A percentile compares a stretch with the other conserved stretches of the same genome.
These are phyloP conservation scores for Siniperca scherzeri DNA, from an alignment of 2,797 vertebrate genomes.

Conservation along the genomic window DNA sequence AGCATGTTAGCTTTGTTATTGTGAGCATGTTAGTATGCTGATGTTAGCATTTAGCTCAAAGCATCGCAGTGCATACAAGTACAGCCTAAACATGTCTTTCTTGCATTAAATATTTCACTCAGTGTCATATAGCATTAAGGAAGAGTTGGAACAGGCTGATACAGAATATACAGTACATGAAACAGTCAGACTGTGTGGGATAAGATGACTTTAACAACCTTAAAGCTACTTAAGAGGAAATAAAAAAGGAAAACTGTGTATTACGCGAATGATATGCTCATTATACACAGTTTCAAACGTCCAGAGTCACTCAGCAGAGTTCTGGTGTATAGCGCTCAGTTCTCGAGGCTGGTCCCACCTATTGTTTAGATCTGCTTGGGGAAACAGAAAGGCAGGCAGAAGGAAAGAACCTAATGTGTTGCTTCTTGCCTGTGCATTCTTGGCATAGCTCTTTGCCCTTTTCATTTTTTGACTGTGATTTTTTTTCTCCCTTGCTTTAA, in stretches of 20 bases:
- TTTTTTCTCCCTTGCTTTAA: constrained; percentile 72
- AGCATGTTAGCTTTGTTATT: background rate
- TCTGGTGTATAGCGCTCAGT: constrained; percentile 38
- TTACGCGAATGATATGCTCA: constrained; percentile 25
- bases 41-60: constrained; percentile 4
- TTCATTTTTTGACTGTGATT: constrained; percentile 83
- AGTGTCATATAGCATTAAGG: background rate
- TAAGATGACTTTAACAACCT: constrained; percentile 11
- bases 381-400: constrained; percentile 78
- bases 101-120: background rate
- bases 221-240: constrained; percentile 10
- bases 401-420: constrained; percentile 85
- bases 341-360: constrained; percentile 67
- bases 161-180: background rate
- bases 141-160: constrained; percentile 4
- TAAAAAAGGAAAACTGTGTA: constrained; percentile 8
- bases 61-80: background rate
- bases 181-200: background rate
- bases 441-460: constrained; percentile 86
- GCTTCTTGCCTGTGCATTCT: constrained; percentile 88
- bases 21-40: background rate
- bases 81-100: background rate
- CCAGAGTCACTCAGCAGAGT: constrained; percentile 42
- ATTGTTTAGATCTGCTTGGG: constrained; percentile 76
- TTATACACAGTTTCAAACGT: constrained; percentile 39